These are phyloP conservation scores for Ceuthmochares aereus DNA, from an alignment of 2,113 vertebrate species.

Conservation along the genomic window DNA sequence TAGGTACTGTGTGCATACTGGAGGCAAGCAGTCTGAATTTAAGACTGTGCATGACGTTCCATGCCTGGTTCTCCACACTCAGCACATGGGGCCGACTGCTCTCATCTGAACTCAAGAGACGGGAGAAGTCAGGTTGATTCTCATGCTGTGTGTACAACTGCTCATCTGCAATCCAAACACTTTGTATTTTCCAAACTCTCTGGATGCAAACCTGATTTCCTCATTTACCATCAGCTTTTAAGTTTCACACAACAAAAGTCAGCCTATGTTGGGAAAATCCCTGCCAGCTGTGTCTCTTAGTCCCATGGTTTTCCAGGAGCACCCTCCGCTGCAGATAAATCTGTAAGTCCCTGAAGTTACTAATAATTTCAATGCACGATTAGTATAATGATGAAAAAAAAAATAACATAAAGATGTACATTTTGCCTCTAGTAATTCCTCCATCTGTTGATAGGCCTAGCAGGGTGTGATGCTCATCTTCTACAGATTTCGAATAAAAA, in stretches of 20 bases:
- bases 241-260: not conserved
- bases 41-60: fast-evolving
- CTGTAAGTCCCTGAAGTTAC: not conserved
- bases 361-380: constrained; percentile 1
- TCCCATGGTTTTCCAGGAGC: not conserved
- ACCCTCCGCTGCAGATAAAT: not conserved
- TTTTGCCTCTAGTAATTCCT: constrained; percentile 46
- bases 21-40: not conserved
- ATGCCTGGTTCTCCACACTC: not conserved
- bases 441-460: constrained; percentile 57
- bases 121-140: not conserved
- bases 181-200: fast-evolving
- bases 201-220: not conserved
- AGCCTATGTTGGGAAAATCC: not conserved
- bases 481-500: constrained; percentile 29
- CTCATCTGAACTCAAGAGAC: not conserved
- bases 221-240: not conserved
- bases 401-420: not conserved
- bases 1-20: not conserved
- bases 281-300: not conserved
- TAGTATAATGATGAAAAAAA: not conserved
- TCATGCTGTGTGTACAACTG: fast-evolving
- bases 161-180: not conserved
- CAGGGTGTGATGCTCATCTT: constrained; percentile 38
- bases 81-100: not conserved